These are phyloP conservation scores for Eremobia ochroleuca DNA, from an alignment of 2,888 invertebrate genomes.

Conservation along the genomic window DNA sequence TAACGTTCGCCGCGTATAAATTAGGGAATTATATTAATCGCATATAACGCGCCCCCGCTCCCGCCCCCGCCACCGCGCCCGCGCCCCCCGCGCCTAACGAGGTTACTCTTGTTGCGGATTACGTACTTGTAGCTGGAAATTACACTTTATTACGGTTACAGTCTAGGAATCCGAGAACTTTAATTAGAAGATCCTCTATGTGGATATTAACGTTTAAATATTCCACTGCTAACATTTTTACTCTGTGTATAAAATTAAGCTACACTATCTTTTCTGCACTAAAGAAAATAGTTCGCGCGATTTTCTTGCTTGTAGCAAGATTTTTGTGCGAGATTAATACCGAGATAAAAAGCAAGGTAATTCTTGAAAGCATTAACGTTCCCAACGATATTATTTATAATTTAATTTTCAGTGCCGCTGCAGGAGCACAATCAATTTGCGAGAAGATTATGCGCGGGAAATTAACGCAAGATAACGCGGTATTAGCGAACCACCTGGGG, in stretches of 20 bases:
- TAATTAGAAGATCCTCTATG: conserved; percentile 65
- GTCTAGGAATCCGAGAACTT: conserved; percentile 67
- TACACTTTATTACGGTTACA: conserved; percentile 71
- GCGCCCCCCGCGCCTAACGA: conserved; percentile 69
- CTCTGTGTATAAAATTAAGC: conserved; percentile 31
- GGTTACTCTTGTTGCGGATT: conserved; percentile 71
- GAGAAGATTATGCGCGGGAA: conserved; percentile 81
- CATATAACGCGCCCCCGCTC: conserved; percentile 74
- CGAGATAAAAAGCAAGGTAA: conserved; percentile 52
- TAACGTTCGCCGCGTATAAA: conserved; percentile 84
- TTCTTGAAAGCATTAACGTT: conserved; percentile 56
- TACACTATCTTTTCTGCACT: conserved; percentile 35
- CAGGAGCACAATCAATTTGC: conserved; percentile 83
- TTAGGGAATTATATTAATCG: conserved; percentile 88
- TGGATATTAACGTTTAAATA: conserved; percentile 54
- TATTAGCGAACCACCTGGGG: conserved; percentile 85
- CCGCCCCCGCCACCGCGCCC: conserved; percentile 32
- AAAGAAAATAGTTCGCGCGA: conserved; percentile 35
- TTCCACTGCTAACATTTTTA: conserved; percentile 47
- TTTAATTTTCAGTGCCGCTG: conserved; percentile 70
- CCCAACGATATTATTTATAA: conserved; percentile 69
- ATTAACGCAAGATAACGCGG: conserved; percentile 87
- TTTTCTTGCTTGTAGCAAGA: conserved; percentile 39
- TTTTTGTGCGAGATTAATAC: conserved; percentile 48
- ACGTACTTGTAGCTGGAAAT: conserved; percentile 69